These are phyloP conservation scores for Hylia prasina DNA, from an alignment of 2,113 vertebrate species.

Conservation along the genomic window DNA sequence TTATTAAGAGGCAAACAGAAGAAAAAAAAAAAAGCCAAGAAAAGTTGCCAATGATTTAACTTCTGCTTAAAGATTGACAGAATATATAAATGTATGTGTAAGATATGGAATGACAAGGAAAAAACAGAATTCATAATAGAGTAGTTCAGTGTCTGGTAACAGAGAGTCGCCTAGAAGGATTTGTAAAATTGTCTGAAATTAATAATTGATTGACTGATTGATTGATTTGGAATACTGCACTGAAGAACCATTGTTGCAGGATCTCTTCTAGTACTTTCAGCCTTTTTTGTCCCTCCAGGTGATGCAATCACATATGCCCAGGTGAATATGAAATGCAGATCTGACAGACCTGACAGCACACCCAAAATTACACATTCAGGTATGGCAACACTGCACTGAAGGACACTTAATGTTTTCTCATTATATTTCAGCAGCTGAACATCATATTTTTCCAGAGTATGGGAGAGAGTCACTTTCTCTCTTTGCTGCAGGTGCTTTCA, in stretches of 20 bases:
- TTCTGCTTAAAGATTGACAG: neutral
- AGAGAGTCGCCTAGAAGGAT: neutral
- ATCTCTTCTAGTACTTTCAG: neutral
- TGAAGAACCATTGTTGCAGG: neutral
- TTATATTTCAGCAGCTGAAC: neutral
- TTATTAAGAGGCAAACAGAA: neutral
- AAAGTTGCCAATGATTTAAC: neutral
- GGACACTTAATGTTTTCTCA: neutral
- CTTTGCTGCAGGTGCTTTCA: neutral
- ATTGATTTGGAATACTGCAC: neutral
- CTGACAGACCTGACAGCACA: neutral
- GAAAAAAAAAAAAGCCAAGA: neutral
- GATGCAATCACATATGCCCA: neutral
- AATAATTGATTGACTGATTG: neutral
- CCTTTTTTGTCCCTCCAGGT: neutral
- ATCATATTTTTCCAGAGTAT: neutral
- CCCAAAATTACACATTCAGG: neutral
- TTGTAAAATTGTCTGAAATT: neutral
- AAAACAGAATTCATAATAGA: neutral
- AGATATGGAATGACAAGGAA: neutral
- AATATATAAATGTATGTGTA: neutral
- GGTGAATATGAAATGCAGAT: neutral
- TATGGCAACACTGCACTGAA: neutral
- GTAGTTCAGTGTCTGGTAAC: neutral
- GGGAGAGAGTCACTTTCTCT: neutral